These are phyloP conservation scores for Coturnix japonica DNA, from an alignment of 2,113 vertebrate species.

Conservation along the genomic window DNA sequence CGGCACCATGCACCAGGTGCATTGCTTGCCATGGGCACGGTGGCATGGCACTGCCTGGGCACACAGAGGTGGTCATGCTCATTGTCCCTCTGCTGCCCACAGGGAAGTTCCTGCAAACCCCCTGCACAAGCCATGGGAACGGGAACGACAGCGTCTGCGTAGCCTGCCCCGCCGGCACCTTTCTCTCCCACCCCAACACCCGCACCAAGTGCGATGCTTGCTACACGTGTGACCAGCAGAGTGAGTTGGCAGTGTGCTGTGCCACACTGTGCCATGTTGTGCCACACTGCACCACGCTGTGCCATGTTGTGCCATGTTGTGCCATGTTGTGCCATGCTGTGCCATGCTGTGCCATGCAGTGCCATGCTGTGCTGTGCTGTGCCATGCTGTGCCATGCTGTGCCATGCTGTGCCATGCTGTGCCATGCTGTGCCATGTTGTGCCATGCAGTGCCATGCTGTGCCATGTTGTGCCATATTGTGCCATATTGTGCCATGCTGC, in stretches of 20 bases:
- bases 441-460: rapidly evolving
- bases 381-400: rapidly evolving
- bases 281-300: too few relatives aligned
- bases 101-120: constrained; percentile 21
- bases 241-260: too few relatives aligned
- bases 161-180: constrained; percentile 15
- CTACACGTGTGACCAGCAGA: too few relatives aligned
- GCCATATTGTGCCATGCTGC: rapidly evolving
- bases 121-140: not conserved
- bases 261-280: rapidly evolving
- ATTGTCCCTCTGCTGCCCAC: not conserved
- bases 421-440: rapidly evolving
- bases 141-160: not conserved
- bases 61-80: rapidly evolving
- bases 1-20: rapidly evolving
- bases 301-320: rapidly evolving
- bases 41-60: not conserved
- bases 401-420: too few relatives aligned
- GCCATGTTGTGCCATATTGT: too few relatives aligned
- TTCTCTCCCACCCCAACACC: constrained; percentile 55
- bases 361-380: too few relatives aligned
- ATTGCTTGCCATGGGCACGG: not conserved
- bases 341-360: not conserved
- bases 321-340: rapidly evolving
- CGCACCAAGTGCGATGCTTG: not conserved